A percentile compares a stretch with the other conserved stretches of the same genome.
Evolutionary conservation across 2,113 vertebrate species (phyloP).

Genomic region (Thinocorus orbignyianus): DNA sequence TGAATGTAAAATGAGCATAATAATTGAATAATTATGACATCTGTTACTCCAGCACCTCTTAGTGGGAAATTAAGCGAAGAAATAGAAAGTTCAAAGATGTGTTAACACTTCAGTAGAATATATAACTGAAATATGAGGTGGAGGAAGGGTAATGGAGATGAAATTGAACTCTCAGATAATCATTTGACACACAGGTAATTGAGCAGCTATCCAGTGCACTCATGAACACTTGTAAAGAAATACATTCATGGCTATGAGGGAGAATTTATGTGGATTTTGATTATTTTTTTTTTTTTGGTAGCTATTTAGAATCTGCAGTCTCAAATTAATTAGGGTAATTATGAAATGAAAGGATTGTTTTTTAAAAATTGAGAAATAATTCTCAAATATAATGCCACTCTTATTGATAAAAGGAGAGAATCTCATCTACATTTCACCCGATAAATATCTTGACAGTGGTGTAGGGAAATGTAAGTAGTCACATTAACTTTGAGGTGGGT

Average conservation of each 20-base stretch:
- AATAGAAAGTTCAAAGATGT: slow-evolving; percentile 88
- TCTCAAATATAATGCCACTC: background rate
- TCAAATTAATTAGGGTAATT: slow-evolving; percentile 46
- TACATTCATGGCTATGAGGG: background rate
- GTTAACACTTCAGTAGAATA: slow-evolving; percentile 85
- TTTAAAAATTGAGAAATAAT: background rate
- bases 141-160: slow-evolving; percentile 86
- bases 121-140: slow-evolving; percentile 93
- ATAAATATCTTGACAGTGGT: background rate
- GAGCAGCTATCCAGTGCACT: slow-evolving; percentile 83
- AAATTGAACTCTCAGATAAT: slow-evolving; percentile 92
- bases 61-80: slow-evolving; percentile 86
- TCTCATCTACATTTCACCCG: background rate
- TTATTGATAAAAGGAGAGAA: background rate
- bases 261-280: background rate
- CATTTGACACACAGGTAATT: slow-evolving; percentile 92
- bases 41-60: slow-evolving; percentile 87
- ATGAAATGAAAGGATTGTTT: slow-evolving; percentile 52
- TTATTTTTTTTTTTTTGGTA: background rate
- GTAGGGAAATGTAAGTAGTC: background rate
- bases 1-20: slow-evolving; percentile 83
- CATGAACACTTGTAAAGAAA: slow-evolving; percentile 71
- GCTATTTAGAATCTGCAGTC: slow-evolving; percentile 34
- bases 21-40: slow-evolving; percentile 96
- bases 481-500: background rate